Evolutionary conservation across 35 echinoderm and acorn worm species (phyloP), one percentile per base, ranked within the genome.

Genomic region (Holothuria glaberrima): DNA sequence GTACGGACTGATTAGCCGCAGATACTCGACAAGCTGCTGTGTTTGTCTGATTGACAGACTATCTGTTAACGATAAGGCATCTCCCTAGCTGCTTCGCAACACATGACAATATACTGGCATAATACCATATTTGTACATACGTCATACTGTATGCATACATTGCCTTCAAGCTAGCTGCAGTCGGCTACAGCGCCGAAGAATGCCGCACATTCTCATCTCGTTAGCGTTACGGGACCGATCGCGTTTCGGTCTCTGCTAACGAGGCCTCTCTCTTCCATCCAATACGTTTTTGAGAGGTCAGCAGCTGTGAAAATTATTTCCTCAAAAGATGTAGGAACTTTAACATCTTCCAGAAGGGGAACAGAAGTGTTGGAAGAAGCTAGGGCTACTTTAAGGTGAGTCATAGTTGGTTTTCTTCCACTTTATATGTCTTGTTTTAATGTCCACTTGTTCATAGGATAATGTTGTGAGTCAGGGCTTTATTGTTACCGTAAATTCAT

Each of bases 101-200:
- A 54, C 50, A 54, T 5, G 50, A 54, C 50, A 54, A 54, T 54
- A 54, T 54, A 17, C 50, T 12, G 29, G 18, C 71, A 75, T 38
- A 75, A 31, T 78, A 78, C 74, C 74, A 78, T 78, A 78, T 78
- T 78, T 78, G 74, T 78, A 38, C 74, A 78, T 78, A 78, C 74
- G 74, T 45, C 74, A 78, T 78, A 78, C n/a, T 28, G 44, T 48
- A 78, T 78, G 74, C 74, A 78, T 78, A 78, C 74, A 78, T 78
- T 48, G 74, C 21, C 74, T 48, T 30, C 13, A 38, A 74, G 32
- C 70, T 74, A n/a, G n/a, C n/a, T 21, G 74, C 17, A 78, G 74
- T 35, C 74, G 7, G 44, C 21, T 21, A 78, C 74, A 22, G 31
- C 50, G 36, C n/a, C 27, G n/a, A 48, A 48, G 41, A 48, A 78